Evolutionary conservation across 2,113 vertebrate genomes (phyloP), one percentile per base, ranked within the genome.

Genomic region (Dicerorhinus sumatrensis): DNA sequence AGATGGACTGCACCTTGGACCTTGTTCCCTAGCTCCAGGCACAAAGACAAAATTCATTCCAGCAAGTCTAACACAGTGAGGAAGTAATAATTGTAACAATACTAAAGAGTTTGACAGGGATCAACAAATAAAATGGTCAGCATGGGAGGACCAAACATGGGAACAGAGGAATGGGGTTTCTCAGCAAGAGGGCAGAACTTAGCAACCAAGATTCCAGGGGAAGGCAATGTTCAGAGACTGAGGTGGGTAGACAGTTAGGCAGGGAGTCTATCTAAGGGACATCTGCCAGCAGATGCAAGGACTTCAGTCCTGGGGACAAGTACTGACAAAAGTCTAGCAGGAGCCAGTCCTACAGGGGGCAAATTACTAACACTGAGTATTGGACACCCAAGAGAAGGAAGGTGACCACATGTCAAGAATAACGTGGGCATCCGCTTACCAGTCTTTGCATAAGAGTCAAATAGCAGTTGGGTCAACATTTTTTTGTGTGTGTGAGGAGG

Each of bases 21-120:
- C 21, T 91, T 72, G 69, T 70, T 65, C 46, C 58, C 48, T 75
- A 87, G 63, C 36, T 85, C 48, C 54, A 81, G 70, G 72, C 10
- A 11, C 58, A 85, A 76, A 96, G 65, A 87, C 76, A 85, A 80
- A 92, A 83, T 89, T 96, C 82, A 84, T 97, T 76, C 72, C 46
- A 91, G 70, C 51, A 93, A 51, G 31, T 84, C 23, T 81, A 85
- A 88, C 42, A 51, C 16, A 51, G 18, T 63, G 51, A 75, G 33
- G 70, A 94, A 89, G 39, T 54, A 69, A 94, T 80, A 73, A 65
- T 36, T 51, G 76, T 70, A 84, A 48, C 13, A n/a, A 18, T 62
- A 46, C 25, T 69, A 29, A 63, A 33, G 60, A 82, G 33, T 91
- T 42, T 95, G 42, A 36, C 60, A 80, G 88, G 42, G 69, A 85